A percentile compares a stretch with the other conserved stretches of the same genome.
Evolutionary conservation across 2,113 vertebrate species (phyloP).

Genomic region (Aythya baeri): DNA sequence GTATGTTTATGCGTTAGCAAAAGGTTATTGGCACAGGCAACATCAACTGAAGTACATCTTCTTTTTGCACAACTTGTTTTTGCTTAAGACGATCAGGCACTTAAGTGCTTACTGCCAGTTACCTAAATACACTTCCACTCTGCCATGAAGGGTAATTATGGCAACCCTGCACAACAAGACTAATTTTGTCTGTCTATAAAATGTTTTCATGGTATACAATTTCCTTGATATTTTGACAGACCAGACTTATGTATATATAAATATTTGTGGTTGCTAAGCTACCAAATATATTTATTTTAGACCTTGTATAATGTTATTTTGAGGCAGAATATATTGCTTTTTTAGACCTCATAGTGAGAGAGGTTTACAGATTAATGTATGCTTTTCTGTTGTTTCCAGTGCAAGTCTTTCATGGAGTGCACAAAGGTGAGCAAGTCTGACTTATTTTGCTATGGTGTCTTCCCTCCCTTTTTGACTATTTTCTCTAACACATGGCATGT

Average conservation of each 20-base stretch:
- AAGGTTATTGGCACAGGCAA: not conserved
- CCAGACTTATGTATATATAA: constrained; percentile 56
- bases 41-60: not conserved
- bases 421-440: not conserved
- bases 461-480: not conserved
- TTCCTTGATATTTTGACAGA: constrained; percentile 65
- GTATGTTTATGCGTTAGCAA: not conserved
- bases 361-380: constrained; percentile 34
- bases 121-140: not conserved
- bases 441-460: not conserved
- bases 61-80: not conserved
- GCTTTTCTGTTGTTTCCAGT: constrained; percentile 1
- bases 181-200: constrained; percentile 58
- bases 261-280: constrained; percentile 72
- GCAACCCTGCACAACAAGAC: constrained; percentile 17
- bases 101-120: not conserved
- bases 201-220: constrained; percentile 24
- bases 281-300: constrained; percentile 60
- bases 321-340: constrained; percentile 40
- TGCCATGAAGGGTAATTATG: constrained; percentile 11
- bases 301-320: constrained; percentile 62
- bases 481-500: not conserved
- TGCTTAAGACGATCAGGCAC: not conserved
- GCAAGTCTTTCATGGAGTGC: not conserved
- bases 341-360: constrained; percentile 33